Evolutionary conservation across 2,888 invertebrate species (phyloP), one percentile per base, ranked within the genome.

Genomic region (Melikaiella ostensackeni): DNA sequence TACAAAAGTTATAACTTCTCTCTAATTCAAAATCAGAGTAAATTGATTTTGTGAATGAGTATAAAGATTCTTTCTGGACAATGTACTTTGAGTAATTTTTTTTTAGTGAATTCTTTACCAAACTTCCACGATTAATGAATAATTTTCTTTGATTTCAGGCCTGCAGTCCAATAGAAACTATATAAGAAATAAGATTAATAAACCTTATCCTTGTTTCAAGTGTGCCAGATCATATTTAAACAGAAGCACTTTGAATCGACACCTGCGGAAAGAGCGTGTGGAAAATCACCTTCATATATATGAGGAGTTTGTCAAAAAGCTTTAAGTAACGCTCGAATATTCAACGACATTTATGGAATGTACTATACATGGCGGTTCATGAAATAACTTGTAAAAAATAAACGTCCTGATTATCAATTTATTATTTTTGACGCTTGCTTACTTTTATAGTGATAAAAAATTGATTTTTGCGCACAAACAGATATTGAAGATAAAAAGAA

Each of bases 191-290:
- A 70, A 4, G 30, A 46, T 30, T 50, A 46, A 30, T 8, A 82
- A 82, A 59, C 82, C 82, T 76, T 82, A 79, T 70, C 81, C 81
- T 27, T 82, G 82, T 30, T 83, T 80, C 77, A 87, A 88, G 50
- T 91, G 90, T 81, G 75, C 77, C 74, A 86, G 86, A 78, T 86
- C 87, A 27, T 91, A 91, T 77, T 83, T 84, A 24, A 89, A 95
- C 92, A 95, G 95, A 89, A 95, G 96, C 86, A 96, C 96, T 78
- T 84, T 92, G 75, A 88, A 88, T 75, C 89, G 91, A 24, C 92
- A 92, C 80, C 83, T 89, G 19, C 85, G 89, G 19, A 87, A 89
- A 78, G 92, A 92, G 77, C n/a, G n/a, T 92, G 92, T 75, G 90
- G 90, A 16, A 89, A 88, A 78, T 73, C 83, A 42, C 91, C 91